These are phyloP conservation scores for Clinocottus analis DNA, from an alignment of 2,113 vertebrate genomes.

Conservation along the genomic window DNA sequence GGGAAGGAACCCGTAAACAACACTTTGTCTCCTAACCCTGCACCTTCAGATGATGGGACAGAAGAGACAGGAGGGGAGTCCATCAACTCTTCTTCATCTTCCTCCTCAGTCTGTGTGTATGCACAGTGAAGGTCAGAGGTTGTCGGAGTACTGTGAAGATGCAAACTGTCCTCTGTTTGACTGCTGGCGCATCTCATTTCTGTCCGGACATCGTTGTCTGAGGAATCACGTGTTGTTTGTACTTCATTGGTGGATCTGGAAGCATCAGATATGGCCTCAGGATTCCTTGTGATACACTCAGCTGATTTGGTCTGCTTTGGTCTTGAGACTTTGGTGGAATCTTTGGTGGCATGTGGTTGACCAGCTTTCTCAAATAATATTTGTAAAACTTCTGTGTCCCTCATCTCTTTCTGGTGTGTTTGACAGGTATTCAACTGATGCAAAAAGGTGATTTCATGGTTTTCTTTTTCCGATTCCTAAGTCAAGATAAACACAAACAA, in stretches of 20 bases:
- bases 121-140: constrained; percentile 23
- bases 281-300: constrained; percentile 8
- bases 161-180: constrained; percentile 73
- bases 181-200: constrained; percentile 65
- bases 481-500: constrained; percentile 35
- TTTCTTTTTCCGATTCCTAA: constrained; percentile 70
- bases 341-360: constrained; percentile 50
- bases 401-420: constrained; percentile 39
- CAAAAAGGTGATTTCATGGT: constrained; percentile 20
- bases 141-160: neutral
- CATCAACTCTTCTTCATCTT: constrained; percentile 30
- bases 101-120: constrained; percentile 71
- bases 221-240: neutral
- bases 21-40: constrained; percentile 18
- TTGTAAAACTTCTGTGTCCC: constrained; percentile 27
- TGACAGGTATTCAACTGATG: constrained; percentile 22
- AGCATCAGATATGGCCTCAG: constrained; percentile 17
- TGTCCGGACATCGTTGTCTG: neutral
- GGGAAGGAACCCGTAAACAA: constrained; percentile 78
- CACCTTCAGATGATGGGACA: neutral
- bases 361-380: constrained; percentile 18
- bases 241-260: constrained; percentile 15
- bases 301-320: constrained; percentile 46
- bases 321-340: constrained; percentile 4
- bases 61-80: constrained; percentile 58